Evolutionary conservation across 2,888 invertebrate genomes (phyloP).

Genomic region (Philhelius pedissequus): DNA sequence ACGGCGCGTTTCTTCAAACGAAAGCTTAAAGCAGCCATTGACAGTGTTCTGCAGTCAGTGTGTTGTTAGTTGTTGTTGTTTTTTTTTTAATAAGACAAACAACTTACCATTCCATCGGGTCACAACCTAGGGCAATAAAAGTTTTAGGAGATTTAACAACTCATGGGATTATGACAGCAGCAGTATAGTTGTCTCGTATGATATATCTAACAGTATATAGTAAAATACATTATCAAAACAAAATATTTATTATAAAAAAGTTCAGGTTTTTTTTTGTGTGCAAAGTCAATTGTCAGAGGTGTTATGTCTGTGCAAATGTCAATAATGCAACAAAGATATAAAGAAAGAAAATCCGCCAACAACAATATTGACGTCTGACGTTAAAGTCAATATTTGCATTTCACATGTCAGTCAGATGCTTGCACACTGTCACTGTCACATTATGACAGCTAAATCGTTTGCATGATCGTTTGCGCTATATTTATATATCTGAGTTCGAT

Average conservation of each 20-base stretch:
- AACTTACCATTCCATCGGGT: slow-evolving; percentile 39
- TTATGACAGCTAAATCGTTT: slow-evolving; percentile 31
- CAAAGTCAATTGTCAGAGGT: slow-evolving; percentile 38
- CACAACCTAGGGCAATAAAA: slow-evolving; percentile 54
- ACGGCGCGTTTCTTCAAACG: slow-evolving; percentile 61
- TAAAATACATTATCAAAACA: not conserved
- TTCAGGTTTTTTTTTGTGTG: slow-evolving; percentile 17
- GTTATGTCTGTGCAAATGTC: slow-evolving; percentile 55
- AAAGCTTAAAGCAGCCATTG: slow-evolving; percentile 34
- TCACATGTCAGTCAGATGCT: slow-evolving; percentile 61
- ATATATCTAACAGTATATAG: slow-evolving; percentile 31
- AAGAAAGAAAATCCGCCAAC: slow-evolving; percentile 35
- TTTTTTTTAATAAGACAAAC: slow-evolving; percentile 38
- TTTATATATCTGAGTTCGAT: not conserved
- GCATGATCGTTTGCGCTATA: slow-evolving; percentile 13
- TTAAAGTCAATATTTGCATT: slow-evolving; percentile 57
- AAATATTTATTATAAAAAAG: slow-evolving; percentile 33
- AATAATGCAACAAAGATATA: slow-evolving; percentile 21
- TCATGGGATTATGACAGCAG: slow-evolving; percentile 50
- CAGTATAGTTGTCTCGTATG: not conserved
- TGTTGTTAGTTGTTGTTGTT: slow-evolving; percentile 15
- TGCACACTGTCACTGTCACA: slow-evolving; percentile 43
- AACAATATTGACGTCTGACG: slow-evolving; percentile 67
- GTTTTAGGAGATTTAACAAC: slow-evolving; percentile 13
- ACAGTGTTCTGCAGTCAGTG: not conserved